Percentiles rank a stretch among this genome's conserved stretches.
These are phyloP conservation scores for Nasonia longicornis DNA, from an alignment of 1,140 invertebrate genomes.

Conservation along the genomic window DNA sequence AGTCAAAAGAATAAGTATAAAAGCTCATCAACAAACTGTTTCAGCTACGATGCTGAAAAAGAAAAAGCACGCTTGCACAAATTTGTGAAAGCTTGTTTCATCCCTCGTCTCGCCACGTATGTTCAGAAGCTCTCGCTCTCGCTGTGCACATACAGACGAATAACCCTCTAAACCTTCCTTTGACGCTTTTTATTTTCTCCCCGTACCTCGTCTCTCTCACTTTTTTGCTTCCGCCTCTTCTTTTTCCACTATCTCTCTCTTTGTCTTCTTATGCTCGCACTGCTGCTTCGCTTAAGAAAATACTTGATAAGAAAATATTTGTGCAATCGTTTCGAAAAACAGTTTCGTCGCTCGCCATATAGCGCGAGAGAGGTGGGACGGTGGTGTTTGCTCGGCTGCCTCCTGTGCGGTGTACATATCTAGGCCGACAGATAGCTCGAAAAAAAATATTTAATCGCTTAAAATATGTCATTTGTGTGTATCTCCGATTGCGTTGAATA, in stretches of 20 bases:
- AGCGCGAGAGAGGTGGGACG: background rate
- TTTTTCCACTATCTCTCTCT: background rate
- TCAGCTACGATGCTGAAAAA: too few relatives aligned
- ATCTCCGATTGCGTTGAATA: background rate
- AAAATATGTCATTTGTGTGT: background rate
- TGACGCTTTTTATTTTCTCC: background rate
- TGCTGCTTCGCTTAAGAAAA: background rate
- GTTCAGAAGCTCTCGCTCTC: too few relatives aligned
- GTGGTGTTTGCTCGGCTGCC: background rate
- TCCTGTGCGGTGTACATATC: background rate
- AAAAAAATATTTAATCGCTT: constrained; percentile 4
- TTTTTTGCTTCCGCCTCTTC: background rate
- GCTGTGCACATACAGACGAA: too few relatives aligned
- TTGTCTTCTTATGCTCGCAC: background rate
- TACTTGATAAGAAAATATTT: constrained; percentile 28
- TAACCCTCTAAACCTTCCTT: background rate
- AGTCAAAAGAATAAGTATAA: too few relatives aligned
- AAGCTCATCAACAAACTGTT: too few relatives aligned
- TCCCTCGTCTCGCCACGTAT: too few relatives aligned
- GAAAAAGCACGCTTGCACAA: too few relatives aligned
- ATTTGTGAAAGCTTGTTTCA: too few relatives aligned
- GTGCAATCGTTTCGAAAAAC: constrained; percentile 18
- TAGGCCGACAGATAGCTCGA: background rate
- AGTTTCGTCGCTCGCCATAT: background rate
- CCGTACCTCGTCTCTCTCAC: background rate